Conservation (phyloP, 2,888 invertebrate species). For the Teleogryllus oceanicus region DNA sequence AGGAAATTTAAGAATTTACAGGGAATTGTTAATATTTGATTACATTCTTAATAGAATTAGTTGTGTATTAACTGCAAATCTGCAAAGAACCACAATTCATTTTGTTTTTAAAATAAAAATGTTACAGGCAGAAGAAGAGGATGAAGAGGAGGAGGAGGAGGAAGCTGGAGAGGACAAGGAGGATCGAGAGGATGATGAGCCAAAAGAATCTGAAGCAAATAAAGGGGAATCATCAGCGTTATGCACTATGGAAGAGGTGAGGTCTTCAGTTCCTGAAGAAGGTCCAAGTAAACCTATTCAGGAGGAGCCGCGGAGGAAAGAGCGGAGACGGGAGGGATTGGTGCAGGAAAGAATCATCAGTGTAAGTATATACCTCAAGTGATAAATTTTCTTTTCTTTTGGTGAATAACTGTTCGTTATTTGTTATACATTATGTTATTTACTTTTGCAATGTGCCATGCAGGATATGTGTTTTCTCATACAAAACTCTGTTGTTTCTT, state of each 20-base stretch:
- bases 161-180: constrained; percentile 42
- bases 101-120: too few relatives aligned
- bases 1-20: too few relatives aligned
- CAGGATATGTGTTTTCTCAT: not conserved
- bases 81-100: too few relatives aligned
- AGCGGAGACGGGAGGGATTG: constrained; percentile 49
- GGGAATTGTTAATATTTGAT: too few relatives aligned
- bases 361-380: constrained; percentile 49
- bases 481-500: not conserved
- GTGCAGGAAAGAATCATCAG: constrained; percentile 64
- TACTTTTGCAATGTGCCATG: not conserved
- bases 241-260: constrained; percentile 11
- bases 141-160: constrained; percentile 41
- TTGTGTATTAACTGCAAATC: too few relatives aligned
- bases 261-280: constrained; percentile 4
- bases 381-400: too few relatives aligned
- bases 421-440: not conserved
- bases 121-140: constrained; percentile 35
- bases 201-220: constrained; percentile 40
- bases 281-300: not conserved
- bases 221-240: constrained; percentile 43
- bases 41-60: too few relatives aligned
- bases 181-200: constrained; percentile 46
- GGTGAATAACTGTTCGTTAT: not conserved
- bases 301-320: constrained; percentile 31